Percentiles rank a stretch among this genome's conserved stretches.
phyloP scores from a whole-genome alignment of 2,888 invertebrate genomes.

The Emmelina monodactyla region DNA sequence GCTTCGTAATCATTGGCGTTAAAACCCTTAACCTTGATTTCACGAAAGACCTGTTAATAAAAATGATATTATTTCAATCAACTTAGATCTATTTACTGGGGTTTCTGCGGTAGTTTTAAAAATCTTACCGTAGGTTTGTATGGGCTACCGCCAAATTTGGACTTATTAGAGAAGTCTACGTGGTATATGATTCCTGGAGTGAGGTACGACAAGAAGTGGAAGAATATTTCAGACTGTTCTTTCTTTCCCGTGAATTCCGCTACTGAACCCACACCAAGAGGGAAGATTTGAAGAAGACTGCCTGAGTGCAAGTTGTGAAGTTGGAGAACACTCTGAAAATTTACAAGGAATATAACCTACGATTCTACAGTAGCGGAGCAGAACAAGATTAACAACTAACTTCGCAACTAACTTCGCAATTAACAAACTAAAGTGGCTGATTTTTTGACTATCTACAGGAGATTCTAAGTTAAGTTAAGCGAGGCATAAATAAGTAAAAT shows the following conservation, averaged over 20 bases:
- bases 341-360: no score
- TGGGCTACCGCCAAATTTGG: no score
- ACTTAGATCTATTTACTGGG: no score
- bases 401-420: no score
- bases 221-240: conserved; percentile 89
- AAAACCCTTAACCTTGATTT: conserved; percentile 85
- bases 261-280: conserved; percentile 87
- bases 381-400: no score
- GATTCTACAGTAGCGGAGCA: no score
- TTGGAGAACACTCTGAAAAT: conserved; percentile 80
- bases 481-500: no score
- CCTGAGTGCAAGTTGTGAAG: conserved; percentile 80
- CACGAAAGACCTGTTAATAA: conserved; percentile 80
- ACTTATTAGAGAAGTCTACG: conserved; percentile 76
- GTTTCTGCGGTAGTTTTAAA: no score
- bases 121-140: conserved; percentile 71
- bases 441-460: no score
- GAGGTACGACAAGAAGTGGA: conserved; percentile 92
- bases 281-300: conserved; percentile 73
- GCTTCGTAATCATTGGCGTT: conserved; percentile 81
- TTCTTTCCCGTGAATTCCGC: conserved; percentile 87
- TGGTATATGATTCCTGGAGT: conserved; percentile 87
- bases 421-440: no score
- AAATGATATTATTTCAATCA: no score
- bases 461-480: no score